Conservation (phyloP, 2,797 vertebrate species). For the Hapalemur alaotrensis region DNA sequence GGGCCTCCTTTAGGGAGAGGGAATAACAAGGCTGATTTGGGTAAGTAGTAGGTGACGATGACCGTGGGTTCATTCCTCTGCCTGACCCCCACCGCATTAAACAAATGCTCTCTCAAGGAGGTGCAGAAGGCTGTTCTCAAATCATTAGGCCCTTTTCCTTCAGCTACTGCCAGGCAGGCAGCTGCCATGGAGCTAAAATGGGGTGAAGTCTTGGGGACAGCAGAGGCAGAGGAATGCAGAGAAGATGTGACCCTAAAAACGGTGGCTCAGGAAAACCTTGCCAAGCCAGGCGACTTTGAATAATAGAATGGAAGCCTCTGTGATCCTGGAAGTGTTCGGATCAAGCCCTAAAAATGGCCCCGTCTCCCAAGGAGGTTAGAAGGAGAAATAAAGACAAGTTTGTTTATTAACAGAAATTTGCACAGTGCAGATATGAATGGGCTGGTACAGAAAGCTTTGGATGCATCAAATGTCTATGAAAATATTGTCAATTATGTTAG, state of each 20-base stretch:
- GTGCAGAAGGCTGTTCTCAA: background rate
- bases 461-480: constrained; percentile 96
- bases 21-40: background rate
- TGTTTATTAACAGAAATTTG: constrained; percentile 87
- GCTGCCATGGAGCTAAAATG: background rate
- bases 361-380: background rate
- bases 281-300: background rate
- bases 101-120: background rate
- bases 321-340: background rate
- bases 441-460: constrained; percentile 94
- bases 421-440: constrained; percentile 92
- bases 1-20: background rate
- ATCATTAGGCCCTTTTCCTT: background rate
- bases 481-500: constrained; percentile 92
- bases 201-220: background rate
- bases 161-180: background rate
- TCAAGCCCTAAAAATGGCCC: background rate
- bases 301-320: background rate
- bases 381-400: constrained; percentile 19
- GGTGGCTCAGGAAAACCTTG: background rate
- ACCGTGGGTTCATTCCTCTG: background rate
- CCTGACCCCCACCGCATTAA: background rate
- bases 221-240: background rate
- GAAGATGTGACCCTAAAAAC: background rate
- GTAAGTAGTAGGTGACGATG: background rate